Conservation (phyloP, 2,888 invertebrate species). For the Oscheius sp. region DNA sequence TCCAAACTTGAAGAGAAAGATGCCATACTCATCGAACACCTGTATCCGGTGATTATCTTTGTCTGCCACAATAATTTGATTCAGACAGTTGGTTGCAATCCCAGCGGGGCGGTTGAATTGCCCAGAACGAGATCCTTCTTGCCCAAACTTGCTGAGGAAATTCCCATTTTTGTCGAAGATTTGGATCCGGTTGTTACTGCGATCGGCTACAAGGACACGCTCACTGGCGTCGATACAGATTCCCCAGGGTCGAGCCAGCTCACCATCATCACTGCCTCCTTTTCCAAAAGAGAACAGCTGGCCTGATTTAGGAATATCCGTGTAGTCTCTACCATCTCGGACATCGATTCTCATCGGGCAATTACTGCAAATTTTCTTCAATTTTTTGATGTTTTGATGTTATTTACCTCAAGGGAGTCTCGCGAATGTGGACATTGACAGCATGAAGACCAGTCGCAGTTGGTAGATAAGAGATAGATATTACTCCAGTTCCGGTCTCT, state of each 20-base stretch:
- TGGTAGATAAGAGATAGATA: conserved; percentile 53
- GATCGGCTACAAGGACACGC: conserved; percentile 81
- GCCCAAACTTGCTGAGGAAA: conserved; percentile 83
- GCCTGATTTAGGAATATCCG: conserved; percentile 69
- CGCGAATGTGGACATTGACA: conserved; percentile 56
- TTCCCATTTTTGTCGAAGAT: conserved; percentile 66
- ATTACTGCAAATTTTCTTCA: conserved; percentile 51
- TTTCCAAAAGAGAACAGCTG: conserved; percentile 76
- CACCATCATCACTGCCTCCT: conserved; percentile 74
- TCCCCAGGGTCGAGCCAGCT: conserved; percentile 75
- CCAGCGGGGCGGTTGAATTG: conserved; percentile 94
- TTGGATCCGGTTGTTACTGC: conserved; percentile 85
- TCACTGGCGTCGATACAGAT: conserved; percentile 86
- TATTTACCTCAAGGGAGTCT: conserved; percentile 46
- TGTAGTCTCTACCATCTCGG: conserved; percentile 74
- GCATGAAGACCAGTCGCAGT: conserved; percentile 50
- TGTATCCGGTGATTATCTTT: conserved; percentile 96
- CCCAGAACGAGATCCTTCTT: conserved; percentile 83
- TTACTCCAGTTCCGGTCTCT: conserved; percentile 52
- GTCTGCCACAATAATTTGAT: conserved; percentile 90
- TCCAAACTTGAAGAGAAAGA: conserved; percentile 87
- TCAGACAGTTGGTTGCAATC: conserved; percentile 70
- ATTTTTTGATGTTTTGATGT: not conserved
- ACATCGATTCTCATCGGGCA: conserved; percentile 74
- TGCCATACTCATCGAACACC: conserved; percentile 84